Evolutionary conservation across 2,113 vertebrate genomes (phyloP), one percentile per base, ranked within the genome.

Genomic region (Planiliza haematocheilus): DNA sequence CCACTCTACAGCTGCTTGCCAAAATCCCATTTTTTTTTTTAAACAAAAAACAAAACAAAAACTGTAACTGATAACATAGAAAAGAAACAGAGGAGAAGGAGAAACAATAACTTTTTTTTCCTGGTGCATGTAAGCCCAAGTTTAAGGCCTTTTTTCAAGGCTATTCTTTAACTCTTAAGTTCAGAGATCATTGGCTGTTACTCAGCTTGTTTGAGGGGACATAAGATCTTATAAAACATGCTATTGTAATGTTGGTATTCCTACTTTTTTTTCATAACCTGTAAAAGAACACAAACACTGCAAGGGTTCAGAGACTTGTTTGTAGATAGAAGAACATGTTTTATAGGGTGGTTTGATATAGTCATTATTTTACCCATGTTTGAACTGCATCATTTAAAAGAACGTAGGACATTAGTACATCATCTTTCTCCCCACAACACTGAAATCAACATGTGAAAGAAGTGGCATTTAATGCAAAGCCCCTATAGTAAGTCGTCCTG

Each of bases 1-100:
- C 24, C 75, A 80, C 79, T 66, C 64, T 81, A 88, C 85, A 88
- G 85, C 86, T 88, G 88, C 84, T 80, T 61, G 73, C 62, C 10
- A 9, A 79, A 81, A 75, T 67, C 73, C 43, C n/a, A n/a, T n/a
- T n/a, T n/a, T n/a, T n/a, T n/a, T 70, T 69, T 72, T n/a, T 14
- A 3, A 18, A 51, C 24, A 30, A 77, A n/a, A 75, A 48, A 63
- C 53, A 64, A 69, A 67, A 67, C 14, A 59, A 55, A 70, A 65
- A 62, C 41, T 51, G 34, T 56, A 55, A 52, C 10, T 70, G 38
- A 64, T 51, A 46, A 37, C 37, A 71, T 20, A 8, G 7, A 37
- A 21, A 24, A 1, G 11, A 24, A 42, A 10, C 2, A 11, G 18
- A 8, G 17, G 4, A 48, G 5, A 34, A 59, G 65, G 41, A 48